These are phyloP conservation scores for Pseudochirops corinnae DNA, from an alignment of 2,797 vertebrate genomes.

Conservation along the genomic window DNA sequence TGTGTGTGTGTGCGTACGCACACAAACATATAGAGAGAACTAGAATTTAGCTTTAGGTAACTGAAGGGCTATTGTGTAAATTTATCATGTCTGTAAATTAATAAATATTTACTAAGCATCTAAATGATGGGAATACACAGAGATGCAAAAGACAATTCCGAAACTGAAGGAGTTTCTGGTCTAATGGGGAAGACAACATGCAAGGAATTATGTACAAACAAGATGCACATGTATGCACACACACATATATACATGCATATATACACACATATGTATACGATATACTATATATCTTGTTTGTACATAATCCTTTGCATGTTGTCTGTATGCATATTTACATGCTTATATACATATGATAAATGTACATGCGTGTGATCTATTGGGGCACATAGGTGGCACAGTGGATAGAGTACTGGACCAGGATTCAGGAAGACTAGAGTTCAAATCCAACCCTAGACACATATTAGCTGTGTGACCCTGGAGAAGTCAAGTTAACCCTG, in stretches of 20 bases:
- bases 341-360: neutral
- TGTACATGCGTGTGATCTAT: neutral
- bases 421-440: neutral
- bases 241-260: too few relatives aligned
- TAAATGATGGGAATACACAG: neutral
- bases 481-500: too few relatives aligned
- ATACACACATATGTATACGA: too few relatives aligned
- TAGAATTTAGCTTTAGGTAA: neutral
- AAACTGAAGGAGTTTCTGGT: neutral
- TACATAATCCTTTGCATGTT: too few relatives aligned
- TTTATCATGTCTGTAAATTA: neutral
- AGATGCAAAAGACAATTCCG: neutral
- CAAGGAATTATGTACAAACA: neutral
- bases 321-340: neutral
- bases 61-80: neutral
- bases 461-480: neutral
- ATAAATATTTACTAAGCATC: neutral
- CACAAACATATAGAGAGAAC: neutral
- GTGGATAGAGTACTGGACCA: neutral
- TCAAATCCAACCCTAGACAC: neutral
- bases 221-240: neutral
- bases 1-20: neutral
- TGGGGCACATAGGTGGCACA: neutral
- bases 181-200: neutral
- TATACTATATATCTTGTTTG: too few relatives aligned